Evolutionary conservation across 2,888 invertebrate species (phyloP).

Genomic region (Globia sparganii): DNA sequence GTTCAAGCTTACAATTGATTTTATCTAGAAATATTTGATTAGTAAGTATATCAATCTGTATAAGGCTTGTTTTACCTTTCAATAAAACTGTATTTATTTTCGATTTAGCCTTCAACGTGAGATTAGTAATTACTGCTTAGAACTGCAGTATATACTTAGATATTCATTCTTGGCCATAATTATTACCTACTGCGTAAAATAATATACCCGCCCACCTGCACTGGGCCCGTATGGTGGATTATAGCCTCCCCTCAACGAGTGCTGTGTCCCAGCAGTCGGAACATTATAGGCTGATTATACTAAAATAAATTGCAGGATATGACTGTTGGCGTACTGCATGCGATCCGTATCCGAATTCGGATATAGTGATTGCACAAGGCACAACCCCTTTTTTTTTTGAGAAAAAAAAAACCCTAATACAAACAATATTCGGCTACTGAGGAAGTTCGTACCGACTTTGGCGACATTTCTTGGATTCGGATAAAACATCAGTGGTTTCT

Average conservation of each 20-base stretch:
- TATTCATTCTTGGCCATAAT: not conserved
- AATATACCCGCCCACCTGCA: not conserved
- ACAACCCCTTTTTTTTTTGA: no score
- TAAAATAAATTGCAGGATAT: not conserved
- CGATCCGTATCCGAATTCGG: not conserved
- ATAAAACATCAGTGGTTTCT: not conserved
- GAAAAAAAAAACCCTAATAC: no score
- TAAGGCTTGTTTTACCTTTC: not conserved
- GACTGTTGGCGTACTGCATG: not conserved
- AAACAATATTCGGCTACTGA: not conserved
- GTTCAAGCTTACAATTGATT: not conserved
- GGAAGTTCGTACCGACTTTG: not conserved
- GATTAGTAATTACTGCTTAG: not conserved
- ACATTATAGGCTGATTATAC: not conserved
- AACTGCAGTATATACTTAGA: not conserved
- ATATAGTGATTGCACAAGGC: not conserved
- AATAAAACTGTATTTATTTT: not conserved
- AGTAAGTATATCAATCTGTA: not conserved
- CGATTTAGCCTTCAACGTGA: conserved; percentile 10
- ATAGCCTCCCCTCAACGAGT: not conserved
- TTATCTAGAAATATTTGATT: not conserved
- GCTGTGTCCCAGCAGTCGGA: not conserved
- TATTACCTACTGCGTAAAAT: not conserved
- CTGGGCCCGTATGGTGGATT: no score
- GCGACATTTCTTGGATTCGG: not conserved